Evolutionary conservation across 1,140 invertebrate species (phyloP).

Genomic region (Drosophila kanapiae): DNA sequence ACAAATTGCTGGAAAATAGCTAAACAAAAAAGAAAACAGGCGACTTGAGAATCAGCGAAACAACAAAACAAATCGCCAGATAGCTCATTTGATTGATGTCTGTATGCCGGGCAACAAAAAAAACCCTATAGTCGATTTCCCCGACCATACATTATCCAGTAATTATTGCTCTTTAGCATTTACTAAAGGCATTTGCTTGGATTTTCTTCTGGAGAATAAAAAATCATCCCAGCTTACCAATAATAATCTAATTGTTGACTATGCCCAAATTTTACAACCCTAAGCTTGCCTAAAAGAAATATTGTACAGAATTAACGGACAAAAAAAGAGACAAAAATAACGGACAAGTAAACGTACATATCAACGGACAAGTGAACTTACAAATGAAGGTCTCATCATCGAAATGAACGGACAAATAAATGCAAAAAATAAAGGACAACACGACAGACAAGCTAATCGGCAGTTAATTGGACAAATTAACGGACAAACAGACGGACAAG

Average conservation of each 20-base stretch:
- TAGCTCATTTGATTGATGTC: slow-evolving; percentile 77
- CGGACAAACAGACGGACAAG: background rate
- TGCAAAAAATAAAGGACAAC: background rate
- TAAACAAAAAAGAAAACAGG: slow-evolving; percentile 23
- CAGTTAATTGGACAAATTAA: background rate
- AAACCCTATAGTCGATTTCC: slow-evolving; percentile 2
- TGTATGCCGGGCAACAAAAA: slow-evolving; percentile 15
- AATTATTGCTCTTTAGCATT: slow-evolving; percentile 2
- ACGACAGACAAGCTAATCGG: background rate
- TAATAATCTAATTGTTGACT: no score
- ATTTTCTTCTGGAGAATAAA: background rate
- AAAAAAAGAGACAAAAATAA: background rate
- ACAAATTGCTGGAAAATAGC: slow-evolving; percentile 82
- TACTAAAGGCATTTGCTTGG: background rate
- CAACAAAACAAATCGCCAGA: slow-evolving; percentile 64
- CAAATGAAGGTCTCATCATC: no score
- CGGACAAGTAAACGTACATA: background rate
- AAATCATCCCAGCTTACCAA: no score
- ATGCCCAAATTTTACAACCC: no score
- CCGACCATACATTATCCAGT: slow-evolving; percentile 17
- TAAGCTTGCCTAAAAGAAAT: background rate
- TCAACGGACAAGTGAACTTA: background rate
- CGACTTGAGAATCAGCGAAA: slow-evolving; percentile 45
- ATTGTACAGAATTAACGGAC: background rate
- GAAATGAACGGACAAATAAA: background rate